Conservation (phyloP, 2,888 invertebrate species). For the Syrphus vitripennis region DNA sequence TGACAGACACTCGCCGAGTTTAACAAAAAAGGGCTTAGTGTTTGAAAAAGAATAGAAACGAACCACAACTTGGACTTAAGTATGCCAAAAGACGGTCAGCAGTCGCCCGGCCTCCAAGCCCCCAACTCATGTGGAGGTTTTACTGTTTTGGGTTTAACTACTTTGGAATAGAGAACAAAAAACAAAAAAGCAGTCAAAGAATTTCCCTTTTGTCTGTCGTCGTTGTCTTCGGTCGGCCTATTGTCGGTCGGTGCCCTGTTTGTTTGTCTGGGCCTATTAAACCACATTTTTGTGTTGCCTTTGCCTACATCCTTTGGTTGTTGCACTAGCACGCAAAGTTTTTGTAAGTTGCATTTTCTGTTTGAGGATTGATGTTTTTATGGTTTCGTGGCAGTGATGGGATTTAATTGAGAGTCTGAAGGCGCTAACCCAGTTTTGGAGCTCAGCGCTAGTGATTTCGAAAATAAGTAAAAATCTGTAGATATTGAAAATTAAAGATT, state of each 20-base stretch:
- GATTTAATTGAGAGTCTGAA: background rate
- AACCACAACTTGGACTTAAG: conserved; percentile 49
- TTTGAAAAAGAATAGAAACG: conserved; percentile 31
- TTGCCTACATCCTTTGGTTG: conserved; percentile 54
- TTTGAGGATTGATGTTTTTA: background rate
- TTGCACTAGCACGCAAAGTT: conserved; percentile 33
- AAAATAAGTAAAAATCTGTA: background rate
- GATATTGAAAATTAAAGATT: too few species aligned
- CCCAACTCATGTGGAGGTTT: conserved; percentile 14
- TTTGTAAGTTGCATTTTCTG: background rate
- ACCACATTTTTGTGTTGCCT: conserved; percentile 61
- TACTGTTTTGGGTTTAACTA: conserved; percentile 37
- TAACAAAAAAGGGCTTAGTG: conserved; percentile 32
- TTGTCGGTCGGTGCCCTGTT: conserved; percentile 34
- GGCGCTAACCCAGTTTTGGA: background rate
- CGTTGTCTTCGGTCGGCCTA: background rate
- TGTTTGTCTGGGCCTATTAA: conserved; percentile 61
- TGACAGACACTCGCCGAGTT: background rate
- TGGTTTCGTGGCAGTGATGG: background rate
- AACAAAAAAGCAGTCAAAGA: background rate
- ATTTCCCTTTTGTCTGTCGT: conserved; percentile 18
- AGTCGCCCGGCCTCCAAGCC: background rate
- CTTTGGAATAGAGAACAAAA: background rate
- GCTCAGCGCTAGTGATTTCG: background rate
- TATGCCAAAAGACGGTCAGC: conserved; percentile 56